phyloP scores from a whole-genome alignment of 2,113 vertebrate species.

The Psilopsiagon aymara region DNA sequence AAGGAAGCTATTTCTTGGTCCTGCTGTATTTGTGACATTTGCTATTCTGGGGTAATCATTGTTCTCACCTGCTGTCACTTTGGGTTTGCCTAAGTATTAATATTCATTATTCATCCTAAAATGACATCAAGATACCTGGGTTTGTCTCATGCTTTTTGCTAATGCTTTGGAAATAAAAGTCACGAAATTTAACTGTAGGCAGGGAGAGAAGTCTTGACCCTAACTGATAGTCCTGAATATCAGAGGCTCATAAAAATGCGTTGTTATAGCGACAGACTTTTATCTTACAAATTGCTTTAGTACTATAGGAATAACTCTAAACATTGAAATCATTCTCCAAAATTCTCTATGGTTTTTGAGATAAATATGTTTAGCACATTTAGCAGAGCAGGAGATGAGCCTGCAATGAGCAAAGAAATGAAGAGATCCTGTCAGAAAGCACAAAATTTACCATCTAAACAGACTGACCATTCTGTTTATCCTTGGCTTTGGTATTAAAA shows the following conservation, averaged over 20 bases:
- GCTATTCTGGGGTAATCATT: background rate
- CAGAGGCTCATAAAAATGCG: slow-evolving; percentile 56
- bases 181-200: background rate
- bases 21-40: background rate
- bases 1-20: background rate
- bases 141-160: background rate
- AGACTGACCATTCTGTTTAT: slow-evolving; percentile 33
- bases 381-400: slow-evolving; percentile 40
- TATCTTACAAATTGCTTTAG: slow-evolving; percentile 66
- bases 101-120: background rate
- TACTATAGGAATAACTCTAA: slow-evolving; percentile 51
- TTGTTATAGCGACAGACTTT: slow-evolving; percentile 50
- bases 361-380: slow-evolving; percentile 46
- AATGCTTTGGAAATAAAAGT: background rate
- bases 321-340: slow-evolving; percentile 38
- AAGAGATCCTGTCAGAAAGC: slow-evolving; percentile 39
- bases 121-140: background rate
- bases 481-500: slow-evolving; percentile 52
- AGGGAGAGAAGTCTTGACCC: slow-evolving; percentile 33
- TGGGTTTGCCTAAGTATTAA: background rate
- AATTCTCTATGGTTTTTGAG: slow-evolving; percentile 47
- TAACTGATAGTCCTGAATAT: slow-evolving; percentile 35
- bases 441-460: slow-evolving; percentile 26
- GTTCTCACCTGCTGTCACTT: background rate
- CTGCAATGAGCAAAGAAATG: slow-evolving; percentile 27